Conservation (phyloP, 2,888 invertebrate genomes). For the Drosophila mercatorum region DNA sequence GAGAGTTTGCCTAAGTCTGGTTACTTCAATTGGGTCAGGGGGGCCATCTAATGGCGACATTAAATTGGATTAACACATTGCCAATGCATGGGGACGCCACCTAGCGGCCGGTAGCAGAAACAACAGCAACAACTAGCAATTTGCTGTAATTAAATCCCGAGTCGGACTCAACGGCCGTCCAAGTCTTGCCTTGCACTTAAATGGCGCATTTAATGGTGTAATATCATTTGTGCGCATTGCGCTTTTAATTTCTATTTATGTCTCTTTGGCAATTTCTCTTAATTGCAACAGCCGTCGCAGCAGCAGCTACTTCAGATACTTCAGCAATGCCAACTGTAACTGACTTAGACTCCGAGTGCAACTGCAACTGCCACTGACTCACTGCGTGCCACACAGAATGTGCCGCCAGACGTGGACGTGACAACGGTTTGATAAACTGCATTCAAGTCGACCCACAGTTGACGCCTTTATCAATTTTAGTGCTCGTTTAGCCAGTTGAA, state of each 20-base stretch:
- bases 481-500: neutral
- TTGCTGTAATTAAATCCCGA: slow-evolving; percentile 72
- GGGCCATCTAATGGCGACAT: slow-evolving; percentile 61
- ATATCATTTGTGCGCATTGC: slow-evolving; percentile 68
- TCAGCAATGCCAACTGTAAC: slow-evolving; percentile 35
- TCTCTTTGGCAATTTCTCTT: slow-evolving; percentile 67
- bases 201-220: slow-evolving; percentile 79
- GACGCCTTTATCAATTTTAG: slow-evolving; percentile 69
- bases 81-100: slow-evolving; percentile 44
- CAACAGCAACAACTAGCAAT: slow-evolving; percentile 54
- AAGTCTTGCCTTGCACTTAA: slow-evolving; percentile 69
- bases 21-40: slow-evolving; percentile 56
- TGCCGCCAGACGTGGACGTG: slow-evolving; percentile 29
- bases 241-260: slow-evolving; percentile 78
- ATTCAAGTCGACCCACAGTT: slow-evolving; percentile 61
- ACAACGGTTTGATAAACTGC: slow-evolving; percentile 68
- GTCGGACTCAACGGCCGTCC: slow-evolving; percentile 5
- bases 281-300: slow-evolving; percentile 38
- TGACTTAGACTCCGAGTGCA: neutral
- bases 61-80: slow-evolving; percentile 77
- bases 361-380: slow-evolving; percentile 15
- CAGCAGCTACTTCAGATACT: neutral
- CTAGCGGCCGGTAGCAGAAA: slow-evolving; percentile 29
- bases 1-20: slow-evolving; percentile 3
- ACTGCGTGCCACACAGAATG: slow-evolving; percentile 19